Conservation (phyloP, 2,113 vertebrate genomes). For the Bubo bubo region DNA sequence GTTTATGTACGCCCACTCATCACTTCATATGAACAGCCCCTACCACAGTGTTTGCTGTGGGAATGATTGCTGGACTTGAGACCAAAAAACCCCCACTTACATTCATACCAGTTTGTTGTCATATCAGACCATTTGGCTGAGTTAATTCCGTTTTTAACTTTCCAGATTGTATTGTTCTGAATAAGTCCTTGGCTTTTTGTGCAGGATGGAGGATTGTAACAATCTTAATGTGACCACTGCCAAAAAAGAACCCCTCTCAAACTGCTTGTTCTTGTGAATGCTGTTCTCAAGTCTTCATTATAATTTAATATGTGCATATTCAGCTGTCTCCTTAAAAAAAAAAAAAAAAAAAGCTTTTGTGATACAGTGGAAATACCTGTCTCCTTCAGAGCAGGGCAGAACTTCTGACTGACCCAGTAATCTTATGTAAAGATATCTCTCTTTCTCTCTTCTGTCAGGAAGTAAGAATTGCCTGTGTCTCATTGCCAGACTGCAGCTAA, state of each 20-base stretch:
- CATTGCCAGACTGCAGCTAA: not conserved
- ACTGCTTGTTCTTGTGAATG: not conserved
- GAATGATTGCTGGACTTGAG: not conserved
- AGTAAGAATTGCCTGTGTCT: not conserved
- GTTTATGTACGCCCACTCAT: accelerated
- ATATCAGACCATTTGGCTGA: not conserved
- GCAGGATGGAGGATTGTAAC: not conserved
- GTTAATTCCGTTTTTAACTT: not conserved
- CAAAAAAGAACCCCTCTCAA: not conserved
- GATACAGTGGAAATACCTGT: not conserved
- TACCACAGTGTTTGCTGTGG: not conserved
- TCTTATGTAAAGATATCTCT: not conserved
- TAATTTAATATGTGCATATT: not conserved
- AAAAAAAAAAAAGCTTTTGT: not conserved
- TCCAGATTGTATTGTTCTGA: not conserved
- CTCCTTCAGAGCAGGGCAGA: not conserved
- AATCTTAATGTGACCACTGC: not conserved
- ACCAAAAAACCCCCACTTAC: not conserved
- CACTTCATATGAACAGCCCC: accelerated
- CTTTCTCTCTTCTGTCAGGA: not conserved
- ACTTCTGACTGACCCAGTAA: not conserved
- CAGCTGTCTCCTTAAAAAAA: not conserved
- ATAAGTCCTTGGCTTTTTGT: conserved; percentile 18
- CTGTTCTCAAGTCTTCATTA: not conserved
- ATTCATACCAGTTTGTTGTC: not conserved